phyloP scores from a whole-genome alignment of 2,797 vertebrate species.

The Bradypus variegatus region DNA sequence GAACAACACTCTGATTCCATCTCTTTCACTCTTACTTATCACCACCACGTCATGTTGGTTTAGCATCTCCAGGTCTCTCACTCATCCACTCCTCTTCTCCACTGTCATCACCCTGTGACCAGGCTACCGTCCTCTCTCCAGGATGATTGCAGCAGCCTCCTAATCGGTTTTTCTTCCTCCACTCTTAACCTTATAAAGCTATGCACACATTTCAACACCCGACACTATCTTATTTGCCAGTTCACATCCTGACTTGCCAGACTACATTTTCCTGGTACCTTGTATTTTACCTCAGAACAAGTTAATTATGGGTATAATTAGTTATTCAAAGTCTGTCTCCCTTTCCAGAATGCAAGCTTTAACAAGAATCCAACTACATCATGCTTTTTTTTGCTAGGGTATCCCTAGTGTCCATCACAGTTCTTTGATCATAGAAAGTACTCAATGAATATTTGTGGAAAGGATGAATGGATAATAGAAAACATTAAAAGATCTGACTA shows the following conservation, averaged over 20 bases:
- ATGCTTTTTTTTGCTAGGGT: not conserved
- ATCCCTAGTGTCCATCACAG: not conserved
- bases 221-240: not conserved
- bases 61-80: not conserved
- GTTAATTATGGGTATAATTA: not conserved
- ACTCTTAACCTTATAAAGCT: not conserved
- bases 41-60: not conserved
- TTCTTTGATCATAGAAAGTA: not conserved
- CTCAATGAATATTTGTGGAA: conserved; percentile 20
- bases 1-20: not conserved
- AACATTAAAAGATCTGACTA: not conserved
- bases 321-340: not conserved
- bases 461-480: not conserved
- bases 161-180: not conserved
- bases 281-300: not conserved
- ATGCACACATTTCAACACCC: not conserved
- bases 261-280: not conserved
- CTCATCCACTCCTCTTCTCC: not conserved
- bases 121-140: not conserved
- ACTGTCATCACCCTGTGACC: not conserved
- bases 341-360: conserved; percentile 7
- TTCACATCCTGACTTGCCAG: not conserved
- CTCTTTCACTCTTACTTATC: not conserved
- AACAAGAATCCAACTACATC: not conserved
- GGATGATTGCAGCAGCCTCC: not conserved